Evolutionary conservation across 1,140 invertebrate genomes (phyloP), one percentile per base, ranked within the genome.

Genomic region (Plutomurus gul): DNA sequence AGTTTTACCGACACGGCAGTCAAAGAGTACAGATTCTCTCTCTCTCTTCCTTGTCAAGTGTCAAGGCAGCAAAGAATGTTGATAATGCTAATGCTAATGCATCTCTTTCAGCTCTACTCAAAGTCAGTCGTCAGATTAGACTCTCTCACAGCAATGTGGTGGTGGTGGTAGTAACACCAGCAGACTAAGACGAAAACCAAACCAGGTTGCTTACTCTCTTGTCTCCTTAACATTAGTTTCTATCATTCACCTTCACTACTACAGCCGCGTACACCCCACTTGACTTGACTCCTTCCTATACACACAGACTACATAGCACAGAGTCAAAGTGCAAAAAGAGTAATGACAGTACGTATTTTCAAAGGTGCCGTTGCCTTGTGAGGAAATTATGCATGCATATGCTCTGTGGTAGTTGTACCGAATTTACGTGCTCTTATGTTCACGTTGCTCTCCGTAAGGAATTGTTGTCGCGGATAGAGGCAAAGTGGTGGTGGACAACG

Each of bases 301-400:
- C 47, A 49, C 25, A 60, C 25, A 30, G n/a, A 18, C 27, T 51
- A 25, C 27, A 30, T 60, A 36, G n/a, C n/a, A n/a, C n/a, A n/a
- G n/a, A n/a, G n/a, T n/a, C 27, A n/a, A 13, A 65, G 27, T 65
- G 56, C 56, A 65, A 65, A 65, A 65, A 65, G 56, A 65, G 36
- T 65, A 65, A 65, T 65, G 56, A 65, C 56, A 65, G 30, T 30
- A 65, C 56, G 36, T 13, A 65, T 30, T 65, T 65, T 65, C 56
- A 65, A 65, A 65, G 56, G 56, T 65, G 56, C 56, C 56, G 56
- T 65, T 65, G 56, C 56, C 56, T 65, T 65, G 56, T 65, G 56
- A 33, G 56, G 56, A 65, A n/a, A 65, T 65, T 65, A 65, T 65
- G 56, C 56, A 65, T 65, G 56, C 56, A 65, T 65, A 65, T 4